These are phyloP conservation scores for Sphecodes monilicornis DNA, from an alignment of 2,888 invertebrate species.

Conservation along the genomic window DNA sequence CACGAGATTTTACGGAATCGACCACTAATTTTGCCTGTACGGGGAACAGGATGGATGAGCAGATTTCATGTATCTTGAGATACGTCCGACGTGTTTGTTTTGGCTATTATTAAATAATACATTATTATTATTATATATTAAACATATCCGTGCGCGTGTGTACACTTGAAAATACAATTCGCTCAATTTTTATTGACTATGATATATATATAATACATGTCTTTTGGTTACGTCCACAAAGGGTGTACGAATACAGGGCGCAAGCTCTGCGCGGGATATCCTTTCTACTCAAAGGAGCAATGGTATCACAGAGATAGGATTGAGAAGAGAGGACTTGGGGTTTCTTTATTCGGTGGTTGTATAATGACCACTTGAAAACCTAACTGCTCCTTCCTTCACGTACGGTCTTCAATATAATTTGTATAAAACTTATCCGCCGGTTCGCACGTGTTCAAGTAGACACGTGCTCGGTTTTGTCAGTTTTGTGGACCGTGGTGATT, in stretches of 20 bases:
- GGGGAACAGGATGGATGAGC: constrained; percentile 19
- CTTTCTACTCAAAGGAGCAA: constrained; percentile 65
- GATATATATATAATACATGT: constrained; percentile 66
- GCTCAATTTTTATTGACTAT: constrained; percentile 66
- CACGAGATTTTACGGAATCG: neutral
- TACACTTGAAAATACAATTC: constrained; percentile 73
- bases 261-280: constrained; percentile 50
- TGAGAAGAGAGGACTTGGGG: constrained; percentile 57
- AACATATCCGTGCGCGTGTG: constrained; percentile 66
- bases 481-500: constrained; percentile 81
- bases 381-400: constrained; percentile 54
- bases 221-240: constrained; percentile 67
- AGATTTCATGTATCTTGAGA: constrained; percentile 13
- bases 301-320: constrained; percentile 71
- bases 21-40: constrained; percentile 15
- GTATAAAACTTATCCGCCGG: constrained; percentile 34
- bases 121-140: constrained; percentile 65
- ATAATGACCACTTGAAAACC: constrained; percentile 59
- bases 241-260: constrained; percentile 61
- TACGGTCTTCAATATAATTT: constrained; percentile 47
- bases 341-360: constrained; percentile 60
- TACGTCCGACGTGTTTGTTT: constrained; percentile 42
- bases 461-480: constrained; percentile 70
- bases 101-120: constrained; percentile 69
- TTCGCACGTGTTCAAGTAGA: constrained; percentile 53